These are phyloP conservation scores for Monochamus alternatus DNA, from an alignment of 2,888 invertebrate species.

Conservation along the genomic window DNA sequence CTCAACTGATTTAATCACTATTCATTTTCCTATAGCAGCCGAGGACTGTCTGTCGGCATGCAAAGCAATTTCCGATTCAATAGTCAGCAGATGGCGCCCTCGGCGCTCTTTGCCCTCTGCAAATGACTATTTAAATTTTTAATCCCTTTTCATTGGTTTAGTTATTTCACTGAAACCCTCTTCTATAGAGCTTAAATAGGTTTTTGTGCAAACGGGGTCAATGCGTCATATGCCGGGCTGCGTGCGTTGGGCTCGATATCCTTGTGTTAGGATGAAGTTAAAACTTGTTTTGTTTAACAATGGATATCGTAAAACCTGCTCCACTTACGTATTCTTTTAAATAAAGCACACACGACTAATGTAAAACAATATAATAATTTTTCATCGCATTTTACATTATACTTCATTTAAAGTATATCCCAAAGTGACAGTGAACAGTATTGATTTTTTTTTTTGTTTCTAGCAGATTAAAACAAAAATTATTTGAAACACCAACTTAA, in stretches of 20 bases:
- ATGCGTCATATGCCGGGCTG: conserved; percentile 16
- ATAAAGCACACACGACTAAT: no score
- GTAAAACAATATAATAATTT: no score
- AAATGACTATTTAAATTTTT: conserved; percentile 59
- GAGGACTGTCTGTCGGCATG: conserved; percentile 49
- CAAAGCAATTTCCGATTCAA: conserved; percentile 57
- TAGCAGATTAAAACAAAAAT: no score
- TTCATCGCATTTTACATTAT: no score
- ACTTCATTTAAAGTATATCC: no score
- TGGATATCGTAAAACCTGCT: not conserved
- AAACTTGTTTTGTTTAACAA: not conserved
- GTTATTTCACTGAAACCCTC: conserved; percentile 36
- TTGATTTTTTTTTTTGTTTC: no score
- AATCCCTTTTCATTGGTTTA: conserved; percentile 54
- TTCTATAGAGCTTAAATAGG: conserved; percentile 24
- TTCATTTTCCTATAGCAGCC: conserved; percentile 54
- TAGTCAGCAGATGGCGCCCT: conserved; percentile 55
- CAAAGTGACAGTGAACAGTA: no score
- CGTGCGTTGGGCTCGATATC: not conserved
- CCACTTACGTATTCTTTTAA: no score
- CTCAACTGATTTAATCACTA: conserved; percentile 56
- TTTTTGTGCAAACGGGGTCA: conserved; percentile 33
- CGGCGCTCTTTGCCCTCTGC: conserved; percentile 42
- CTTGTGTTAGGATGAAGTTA: not conserved
- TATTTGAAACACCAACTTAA: no score